Base-by-base conservation (phyloP, 2,888 invertebrate species). In the Hoplodrina blanda region DNA sequence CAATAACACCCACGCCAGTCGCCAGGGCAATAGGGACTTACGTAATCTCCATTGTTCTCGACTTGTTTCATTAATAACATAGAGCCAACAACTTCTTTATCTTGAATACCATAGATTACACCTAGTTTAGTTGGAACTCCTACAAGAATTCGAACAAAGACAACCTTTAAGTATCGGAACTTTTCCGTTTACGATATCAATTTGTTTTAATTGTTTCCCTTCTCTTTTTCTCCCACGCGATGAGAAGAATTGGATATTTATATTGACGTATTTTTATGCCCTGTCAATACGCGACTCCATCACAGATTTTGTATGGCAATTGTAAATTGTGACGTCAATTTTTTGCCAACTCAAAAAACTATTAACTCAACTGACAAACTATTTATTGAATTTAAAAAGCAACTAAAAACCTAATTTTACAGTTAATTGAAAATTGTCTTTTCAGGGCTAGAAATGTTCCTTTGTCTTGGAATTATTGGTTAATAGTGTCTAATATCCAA, bases 11-110 rank as follows among this genome's bases (percentile, higher is more conserved):
- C 73, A 65, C 76, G 74, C 68, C 63, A 44, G 61, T 64, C 59
- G 67, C 62, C 61, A 59, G 65, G 52, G 52, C 72, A 77, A 77
- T 69, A 69, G 68, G 57, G 52, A 64, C 70, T 83, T 82, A 73
- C 80, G 68, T 78, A 87, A 78, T 55, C 61, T 52, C 76, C 74
- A 73, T 86, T 80, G 82, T 85, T 78, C 82, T 80, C 70, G 57
- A 66, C 70, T 78, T 68, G 71, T 76, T 80, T 65, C 60, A 73
- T 62, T 82, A 80, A 85, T 77, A 74, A 78, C 70, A 85, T 55
- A 62, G 56, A 68, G 60, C 73, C 76, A 75, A 79, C 74, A 73
- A 69, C 62, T 69, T 62, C 68, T 83, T 69, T 70, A 81, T 70
- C 76, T 63, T 62, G 25, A 53, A 73, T 69, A 71, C 63, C 69